Base-by-base conservation (phyloP, 2,888 invertebrate genomes). In the Ornithoptera priamus region DNA sequence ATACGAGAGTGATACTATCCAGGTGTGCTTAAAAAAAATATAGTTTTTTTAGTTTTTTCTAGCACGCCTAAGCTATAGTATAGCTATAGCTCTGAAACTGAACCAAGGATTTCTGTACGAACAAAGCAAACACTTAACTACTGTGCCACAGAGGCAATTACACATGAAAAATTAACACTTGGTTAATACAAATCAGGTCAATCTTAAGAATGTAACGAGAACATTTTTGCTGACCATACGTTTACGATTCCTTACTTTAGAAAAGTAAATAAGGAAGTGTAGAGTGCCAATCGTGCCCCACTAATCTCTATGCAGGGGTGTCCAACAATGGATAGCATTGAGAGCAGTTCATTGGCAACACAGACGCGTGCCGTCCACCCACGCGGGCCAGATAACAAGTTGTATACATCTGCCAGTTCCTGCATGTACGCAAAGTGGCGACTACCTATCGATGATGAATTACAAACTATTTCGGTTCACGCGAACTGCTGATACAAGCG, bases 371-470 rank as follows among this genome's bases (percentile, higher is more conserved):
- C 79, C 76, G 80, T 82, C 87, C 89, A 86, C 87, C 91, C 90
- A 89, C 90, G 90, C 89, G 89, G 86, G 77, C 68, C 76, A 79
- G 91, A 91, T 91, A 92, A 90, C 90, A 90, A 90, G 89, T 89
- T 87, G 82, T 83, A 84, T 75, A 88, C 91, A 91, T 90, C 91
- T 91, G 91, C 90, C 88, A 81, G 76, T 85, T 81, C 42, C 30
- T 80, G 87, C 87, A 72, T 69, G 71, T 86, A 85, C 82, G 78
- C 81, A 82, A 82, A 77, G 79, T 81, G 80, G 78, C 81, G 79
- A 79, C 80, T 82, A 79, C 77, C 77, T 66, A 67, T 71, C 62
- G 71, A 67, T 67, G 62, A 66, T 66, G 65, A 70, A 72, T 74
- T 72, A 71, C 63, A 65, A 68, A 71, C 62, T 59, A 62, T 69